phyloP scores from a whole-genome alignment of 2,113 vertebrate genomes.

The Pelvicachromis taeniatus region DNA sequence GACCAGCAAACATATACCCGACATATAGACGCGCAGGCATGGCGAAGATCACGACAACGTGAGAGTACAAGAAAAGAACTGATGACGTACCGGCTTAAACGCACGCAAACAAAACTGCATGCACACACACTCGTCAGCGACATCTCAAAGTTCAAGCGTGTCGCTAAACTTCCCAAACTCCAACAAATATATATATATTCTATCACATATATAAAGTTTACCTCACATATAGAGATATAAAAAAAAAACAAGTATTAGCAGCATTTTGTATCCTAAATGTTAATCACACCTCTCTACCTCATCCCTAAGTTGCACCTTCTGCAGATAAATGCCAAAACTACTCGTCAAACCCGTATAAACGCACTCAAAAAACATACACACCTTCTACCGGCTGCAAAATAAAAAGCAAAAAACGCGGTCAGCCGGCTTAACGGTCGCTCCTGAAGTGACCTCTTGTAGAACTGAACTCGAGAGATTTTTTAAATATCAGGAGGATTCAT shows the following conservation, averaged over 20 bases:
- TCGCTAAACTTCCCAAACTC: not conserved
- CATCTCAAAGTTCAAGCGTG: not conserved
- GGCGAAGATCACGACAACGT: not conserved
- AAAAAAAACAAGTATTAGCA: not conserved
- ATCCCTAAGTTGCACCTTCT: not conserved
- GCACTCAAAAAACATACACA: not conserved
- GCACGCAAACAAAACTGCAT: not conserved
- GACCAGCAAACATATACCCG: constrained; percentile 16
- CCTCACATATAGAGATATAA: not conserved
- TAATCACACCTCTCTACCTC: not conserved
- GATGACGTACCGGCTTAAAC: not conserved
- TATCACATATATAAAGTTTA: not conserved
- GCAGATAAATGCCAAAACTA: not conserved
- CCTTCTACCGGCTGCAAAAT: not conserved
- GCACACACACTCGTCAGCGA: not conserved
- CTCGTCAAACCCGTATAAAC: not conserved
- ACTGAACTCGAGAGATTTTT: constrained; percentile 36
- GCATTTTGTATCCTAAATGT: constrained; percentile 2
- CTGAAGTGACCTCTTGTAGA: constrained; percentile 38
- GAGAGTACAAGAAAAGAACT: not conserved
- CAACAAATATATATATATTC: not conserved
- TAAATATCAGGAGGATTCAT: constrained; percentile 64
- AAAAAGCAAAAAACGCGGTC: constrained; percentile 20
- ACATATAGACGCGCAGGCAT: not conserved
- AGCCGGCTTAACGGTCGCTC: not conserved